Base-by-base conservation (phyloP, 2,888 invertebrate species). In the Carpatolechia fugitivella region DNA sequence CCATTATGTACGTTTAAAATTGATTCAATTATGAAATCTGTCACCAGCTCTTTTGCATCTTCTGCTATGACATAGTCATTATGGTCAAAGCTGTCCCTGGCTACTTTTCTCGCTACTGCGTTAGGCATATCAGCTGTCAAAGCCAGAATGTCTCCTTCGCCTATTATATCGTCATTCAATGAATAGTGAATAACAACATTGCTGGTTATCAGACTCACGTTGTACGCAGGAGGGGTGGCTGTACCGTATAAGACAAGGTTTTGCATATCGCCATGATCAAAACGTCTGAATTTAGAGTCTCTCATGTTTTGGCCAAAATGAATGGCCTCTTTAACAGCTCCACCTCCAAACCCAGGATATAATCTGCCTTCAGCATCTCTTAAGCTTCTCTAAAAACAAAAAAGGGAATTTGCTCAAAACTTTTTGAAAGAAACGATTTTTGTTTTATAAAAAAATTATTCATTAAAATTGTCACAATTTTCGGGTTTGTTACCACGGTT, bases 301-400 rank as follows among this genome's bases (percentile, higher is more conserved):
- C 78, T 68, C 6, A 88, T 74, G 57, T 82, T 85, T 63, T 88
- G 87, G 0, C 85, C 85, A 56, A 69, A 87, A 59, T 85, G 85
- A 0, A 78, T 85, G 1, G 79, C 29, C 66, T 85, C 85, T 54
- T 85, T 86, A 0, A 85, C 16, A 0, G 86, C 64, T 7, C 76
- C 81, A 1, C 86, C 85, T 11, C 54, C 56, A 4, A 46, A 13
- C 20, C 29, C 29, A n/a, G n/a, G 20, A 33, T 1, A 35, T 24
- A 24, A 6, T 24, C 6, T 6, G 40, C 18, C 11, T 10, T 8
- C 30, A 29, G n/a, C 14, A 14, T 41, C n/a, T n/a, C n/a, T n/a
- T n/a, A n/a, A n/a, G 3, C 20, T 16, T 38, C 47, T 54, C 49
- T 54, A n/a, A n/a, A n/a, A 38, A 1, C 4, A 52, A 11, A 31